phyloP scores from a whole-genome alignment of 2,888 invertebrate species.

The Desoria tigrina region DNA sequence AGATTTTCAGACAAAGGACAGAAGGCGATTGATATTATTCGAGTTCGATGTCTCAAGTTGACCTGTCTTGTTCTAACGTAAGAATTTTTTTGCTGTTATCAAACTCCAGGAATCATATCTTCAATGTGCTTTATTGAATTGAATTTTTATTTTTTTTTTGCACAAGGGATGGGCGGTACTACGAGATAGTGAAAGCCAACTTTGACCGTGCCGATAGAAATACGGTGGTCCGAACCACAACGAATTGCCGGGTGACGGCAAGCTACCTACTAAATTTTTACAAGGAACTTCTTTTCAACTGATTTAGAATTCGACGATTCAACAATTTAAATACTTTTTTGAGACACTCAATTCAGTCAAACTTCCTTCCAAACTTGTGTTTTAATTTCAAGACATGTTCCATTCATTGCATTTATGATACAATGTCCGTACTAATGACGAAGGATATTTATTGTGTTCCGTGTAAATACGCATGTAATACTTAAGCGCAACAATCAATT shows the following conservation, averaged over 20 bases:
- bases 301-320: constrained; percentile 48
- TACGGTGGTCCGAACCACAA: constrained; percentile 94
- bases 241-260: constrained; percentile 91
- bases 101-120: not conserved
- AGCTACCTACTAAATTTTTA: constrained; percentile 91
- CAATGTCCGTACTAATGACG: no score
- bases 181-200: constrained; percentile 98
- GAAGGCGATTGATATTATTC: constrained; percentile 95
- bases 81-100: constrained; percentile 44
- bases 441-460: no score
- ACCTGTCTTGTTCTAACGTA: constrained; percentile 90
- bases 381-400: no score
- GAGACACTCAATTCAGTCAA: no score
- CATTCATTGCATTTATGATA: no score
- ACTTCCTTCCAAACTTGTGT: no score
- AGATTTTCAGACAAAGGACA: constrained; percentile 99
- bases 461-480: no score
- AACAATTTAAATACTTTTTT: no score
- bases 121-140: no score
- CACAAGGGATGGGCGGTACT: constrained; percentile 93
- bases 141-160: not conserved
- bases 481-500: no score
- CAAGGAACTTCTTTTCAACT: constrained; percentile 94
- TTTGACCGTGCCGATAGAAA: constrained; percentile 96
- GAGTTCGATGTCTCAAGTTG: constrained; percentile 90